Evolutionary conservation across 2,888 invertebrate genomes (phyloP).

Genomic region (Acrobasis repandana): DNA sequence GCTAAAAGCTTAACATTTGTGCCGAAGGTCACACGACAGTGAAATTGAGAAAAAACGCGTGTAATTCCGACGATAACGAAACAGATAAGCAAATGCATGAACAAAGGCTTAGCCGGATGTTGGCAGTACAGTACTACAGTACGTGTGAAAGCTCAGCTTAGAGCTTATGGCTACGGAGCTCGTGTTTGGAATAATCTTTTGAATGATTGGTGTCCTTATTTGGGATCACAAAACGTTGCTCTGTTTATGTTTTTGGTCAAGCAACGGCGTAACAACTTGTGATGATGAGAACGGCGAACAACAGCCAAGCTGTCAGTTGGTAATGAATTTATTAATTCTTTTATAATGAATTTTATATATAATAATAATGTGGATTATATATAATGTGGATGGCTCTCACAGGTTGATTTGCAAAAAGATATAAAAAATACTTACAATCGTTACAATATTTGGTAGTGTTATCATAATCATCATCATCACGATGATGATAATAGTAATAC

Average conservation of each 20-base stretch:
- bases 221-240: not conserved
- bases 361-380: too few relatives aligned
- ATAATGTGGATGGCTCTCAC: too few relatives aligned
- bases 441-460: too few relatives aligned
- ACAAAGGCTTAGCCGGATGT: constrained; percentile 42
- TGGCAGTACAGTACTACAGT: not conserved
- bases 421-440: too few relatives aligned
- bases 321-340: not conserved
- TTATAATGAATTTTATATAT: too few relatives aligned
- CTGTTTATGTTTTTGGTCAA: not conserved
- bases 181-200: not conserved
- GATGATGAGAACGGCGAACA: too few relatives aligned
- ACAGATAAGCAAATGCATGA: constrained; percentile 46
- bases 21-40: constrained; percentile 38
- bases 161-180: not conserved
- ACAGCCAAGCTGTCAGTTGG: too few relatives aligned
- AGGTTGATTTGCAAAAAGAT: too few relatives aligned
- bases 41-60: constrained; percentile 52
- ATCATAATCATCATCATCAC: too few relatives aligned
- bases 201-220: not conserved
- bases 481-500: too few relatives aligned
- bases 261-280: not conserved
- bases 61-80: constrained; percentile 47
- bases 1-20: constrained; percentile 35
- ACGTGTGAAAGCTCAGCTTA: constrained; percentile 18